Conservation (phyloP, 2,888 invertebrate species). For the Drosophila nigricruria region DNA sequence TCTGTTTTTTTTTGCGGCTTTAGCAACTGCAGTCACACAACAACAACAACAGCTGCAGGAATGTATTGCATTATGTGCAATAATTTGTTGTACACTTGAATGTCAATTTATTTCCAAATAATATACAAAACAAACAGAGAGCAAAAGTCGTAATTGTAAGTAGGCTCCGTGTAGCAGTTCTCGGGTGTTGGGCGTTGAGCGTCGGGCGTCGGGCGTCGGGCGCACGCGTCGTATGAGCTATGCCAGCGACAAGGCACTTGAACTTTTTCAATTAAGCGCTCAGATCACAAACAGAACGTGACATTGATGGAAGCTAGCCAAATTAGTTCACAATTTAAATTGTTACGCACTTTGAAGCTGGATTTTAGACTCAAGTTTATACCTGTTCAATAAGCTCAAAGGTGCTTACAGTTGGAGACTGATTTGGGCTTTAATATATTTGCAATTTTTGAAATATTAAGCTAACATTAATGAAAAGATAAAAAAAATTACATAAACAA, state of each 20-base stretch:
- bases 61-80: constrained; percentile 23
- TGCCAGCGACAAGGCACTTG: constrained; percentile 51
- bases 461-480: too few relatives aligned
- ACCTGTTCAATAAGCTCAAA: neutral
- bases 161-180: constrained; percentile 7
- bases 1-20: constrained; percentile 7
- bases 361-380: neutral
- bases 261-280: constrained; percentile 73
- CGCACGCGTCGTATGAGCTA: constrained; percentile 67
- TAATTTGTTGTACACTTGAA: constrained; percentile 66
- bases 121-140: constrained; percentile 33
- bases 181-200: too few relatives aligned
- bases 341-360: neutral
- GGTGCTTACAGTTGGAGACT: neutral
- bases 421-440: too few relatives aligned
- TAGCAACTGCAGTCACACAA: constrained; percentile 24
- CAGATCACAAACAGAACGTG: constrained; percentile 58
- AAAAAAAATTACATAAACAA: too few relatives aligned
- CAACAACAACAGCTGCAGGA: constrained; percentile 15
- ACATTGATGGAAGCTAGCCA: constrained; percentile 43
- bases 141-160: constrained; percentile 15
- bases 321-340: neutral
- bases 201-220: constrained; percentile 17
- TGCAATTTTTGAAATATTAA: too few relatives aligned
- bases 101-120: constrained; percentile 63